Percentiles rank a stretch among this genome's conserved stretches.
Conservation (phyloP, 2,113 vertebrate species). For the Diadophis punctatus region DNA sequence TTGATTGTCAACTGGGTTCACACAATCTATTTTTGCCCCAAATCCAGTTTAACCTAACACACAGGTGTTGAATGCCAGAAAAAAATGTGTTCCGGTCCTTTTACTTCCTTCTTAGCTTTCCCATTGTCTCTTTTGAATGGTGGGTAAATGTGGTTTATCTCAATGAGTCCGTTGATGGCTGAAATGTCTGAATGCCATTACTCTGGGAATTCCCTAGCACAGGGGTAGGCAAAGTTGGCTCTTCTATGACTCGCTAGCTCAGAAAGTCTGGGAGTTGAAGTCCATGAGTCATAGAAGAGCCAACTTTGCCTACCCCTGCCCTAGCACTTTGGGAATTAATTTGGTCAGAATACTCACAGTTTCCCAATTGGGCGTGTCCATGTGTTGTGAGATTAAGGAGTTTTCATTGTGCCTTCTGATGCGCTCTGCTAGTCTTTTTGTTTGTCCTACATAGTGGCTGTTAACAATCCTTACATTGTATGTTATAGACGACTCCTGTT, state of each 20-base stretch:
- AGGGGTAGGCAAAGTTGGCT: too few relatives aligned
- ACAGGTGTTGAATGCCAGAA: too few relatives aligned
- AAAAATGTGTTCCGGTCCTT: background rate
- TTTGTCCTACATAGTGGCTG: background rate
- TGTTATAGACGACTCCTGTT: background rate
- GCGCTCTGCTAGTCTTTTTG: background rate
- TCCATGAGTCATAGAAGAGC: too few relatives aligned
- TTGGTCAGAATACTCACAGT: background rate
- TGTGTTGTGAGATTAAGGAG: background rate
- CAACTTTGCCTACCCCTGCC: too few relatives aligned
- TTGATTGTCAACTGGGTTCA: too few relatives aligned
- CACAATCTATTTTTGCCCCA: too few relatives aligned
- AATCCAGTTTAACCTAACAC: too few relatives aligned
- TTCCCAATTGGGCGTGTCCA: background rate
- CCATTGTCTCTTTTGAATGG: background rate
- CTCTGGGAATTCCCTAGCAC: background rate
- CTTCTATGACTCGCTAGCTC: too few relatives aligned
- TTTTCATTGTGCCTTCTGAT: background rate
- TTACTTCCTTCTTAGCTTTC: background rate
- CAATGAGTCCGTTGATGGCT: background rate
- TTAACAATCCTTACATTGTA: background rate
- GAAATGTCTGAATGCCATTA: background rate
- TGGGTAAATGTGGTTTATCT: background rate
- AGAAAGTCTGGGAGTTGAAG: too few relatives aligned
- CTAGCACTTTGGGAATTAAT: background rate